Evolutionary conservation across 2,113 vertebrate species (phyloP).

Genomic region (human): DNA sequence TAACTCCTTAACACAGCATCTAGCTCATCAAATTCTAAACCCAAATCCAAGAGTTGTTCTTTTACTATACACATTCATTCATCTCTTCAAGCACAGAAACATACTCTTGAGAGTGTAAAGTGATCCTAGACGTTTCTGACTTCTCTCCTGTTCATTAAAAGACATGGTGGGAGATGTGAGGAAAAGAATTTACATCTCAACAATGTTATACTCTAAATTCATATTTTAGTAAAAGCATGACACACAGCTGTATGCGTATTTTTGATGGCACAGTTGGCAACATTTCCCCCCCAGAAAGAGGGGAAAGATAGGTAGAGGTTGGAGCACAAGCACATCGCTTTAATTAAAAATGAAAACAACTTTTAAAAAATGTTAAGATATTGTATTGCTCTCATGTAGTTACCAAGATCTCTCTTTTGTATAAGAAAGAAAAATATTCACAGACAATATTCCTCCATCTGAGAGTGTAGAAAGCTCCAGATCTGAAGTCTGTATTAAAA

Average conservation of each 20-base stretch:
- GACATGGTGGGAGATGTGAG: not conserved
- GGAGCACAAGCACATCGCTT: not conserved
- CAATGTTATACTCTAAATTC: not conserved
- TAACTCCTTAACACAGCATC: not conserved
- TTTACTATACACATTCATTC: not conserved
- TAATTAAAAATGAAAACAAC: not conserved
- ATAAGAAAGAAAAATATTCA: not conserved
- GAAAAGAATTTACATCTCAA: not conserved
- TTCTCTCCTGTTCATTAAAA: slow-evolving; percentile 29
- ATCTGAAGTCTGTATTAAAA: slow-evolving; percentile 34
- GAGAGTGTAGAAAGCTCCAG: not conserved
- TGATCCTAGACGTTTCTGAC: slow-evolving; percentile 19
- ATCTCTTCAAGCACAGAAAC: not conserved
- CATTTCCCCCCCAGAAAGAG: not conserved
- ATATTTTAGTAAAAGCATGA: not conserved
- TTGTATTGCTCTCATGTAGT: not conserved
- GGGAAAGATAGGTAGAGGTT: not conserved
- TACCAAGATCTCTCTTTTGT: slow-evolving; percentile 31
- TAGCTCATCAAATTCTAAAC: slow-evolving; percentile 17
- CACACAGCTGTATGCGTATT: not conserved
- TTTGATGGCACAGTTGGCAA: not conserved
- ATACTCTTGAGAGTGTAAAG: not conserved
- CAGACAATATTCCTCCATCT: not conserved
- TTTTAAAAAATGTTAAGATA: slow-evolving; percentile 17
- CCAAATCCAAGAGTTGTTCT: not conserved